A percentile compares a stretch with the other conserved stretches of the same genome.
These are phyloP conservation scores for Dicyrtomina minuta DNA, from an alignment of 2,888 invertebrate genomes.

Conservation along the genomic window DNA sequence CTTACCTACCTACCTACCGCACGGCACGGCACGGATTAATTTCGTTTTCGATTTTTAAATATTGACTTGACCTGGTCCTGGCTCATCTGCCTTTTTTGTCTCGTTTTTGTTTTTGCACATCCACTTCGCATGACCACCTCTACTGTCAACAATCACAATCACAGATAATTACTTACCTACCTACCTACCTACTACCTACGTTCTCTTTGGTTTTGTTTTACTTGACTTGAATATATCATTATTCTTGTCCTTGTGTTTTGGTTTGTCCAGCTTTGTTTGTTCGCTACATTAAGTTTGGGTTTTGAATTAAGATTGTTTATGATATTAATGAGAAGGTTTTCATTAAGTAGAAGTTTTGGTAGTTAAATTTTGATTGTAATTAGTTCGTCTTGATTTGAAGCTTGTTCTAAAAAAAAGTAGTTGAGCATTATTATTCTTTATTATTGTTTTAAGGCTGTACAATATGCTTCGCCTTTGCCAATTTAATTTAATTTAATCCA, in stretches of 20 bases:
- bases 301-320: too few species aligned
- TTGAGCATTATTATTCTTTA: too few species aligned
- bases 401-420: too few species aligned
- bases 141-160: conserved; percentile 18
- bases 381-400: background rate
- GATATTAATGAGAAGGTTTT: too few species aligned
- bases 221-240: background rate
- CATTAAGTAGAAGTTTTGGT: too few species aligned
- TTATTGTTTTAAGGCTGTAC: too few species aligned
- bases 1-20: conserved; percentile 9
- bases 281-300: background rate
- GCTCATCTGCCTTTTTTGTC: background rate
- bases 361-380: background rate
- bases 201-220: conserved; percentile 1
- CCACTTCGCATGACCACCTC: background rate
- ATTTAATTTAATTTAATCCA: too few species aligned
- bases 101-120: background rate
- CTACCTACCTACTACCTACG: too few species aligned
- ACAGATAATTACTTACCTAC: too few species aligned
- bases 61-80: conserved; percentile 6
- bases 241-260: conserved; percentile 3
- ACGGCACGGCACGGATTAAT: conserved; percentile 23
- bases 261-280: background rate
- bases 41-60: too few species aligned
- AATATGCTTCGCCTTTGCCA: too few species aligned